These are phyloP conservation scores for Brachionus plicatilis DNA, from an alignment of 1,140 invertebrate species.

Conservation along the genomic window DNA sequence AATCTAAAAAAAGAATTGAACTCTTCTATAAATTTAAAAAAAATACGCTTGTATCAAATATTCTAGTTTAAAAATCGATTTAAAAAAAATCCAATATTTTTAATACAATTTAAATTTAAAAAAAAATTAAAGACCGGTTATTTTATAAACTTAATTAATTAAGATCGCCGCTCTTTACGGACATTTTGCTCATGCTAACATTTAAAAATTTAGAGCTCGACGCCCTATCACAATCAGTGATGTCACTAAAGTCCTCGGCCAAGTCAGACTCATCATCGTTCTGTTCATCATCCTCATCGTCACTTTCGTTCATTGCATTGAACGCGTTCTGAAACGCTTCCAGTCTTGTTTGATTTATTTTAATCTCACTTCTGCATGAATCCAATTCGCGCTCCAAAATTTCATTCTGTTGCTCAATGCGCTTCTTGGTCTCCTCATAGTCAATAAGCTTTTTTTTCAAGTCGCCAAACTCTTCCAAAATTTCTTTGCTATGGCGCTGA, in stretches of 20 bases:
- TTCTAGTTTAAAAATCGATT: background rate
- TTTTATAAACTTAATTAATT: background rate
- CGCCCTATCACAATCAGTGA: background rate
- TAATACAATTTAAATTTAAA: background rate
- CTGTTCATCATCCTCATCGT: constrained; percentile 9
- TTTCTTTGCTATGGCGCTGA: constrained; percentile 5
- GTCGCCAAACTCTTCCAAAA: background rate
- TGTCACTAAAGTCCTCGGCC: background rate
- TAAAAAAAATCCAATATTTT: background rate
- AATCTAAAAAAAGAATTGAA: background rate
- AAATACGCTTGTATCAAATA: background rate
- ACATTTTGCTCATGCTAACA: constrained; percentile 8
- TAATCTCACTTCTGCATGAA: background rate
- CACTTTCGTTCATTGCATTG: constrained; percentile 31
- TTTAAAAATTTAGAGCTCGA: background rate
- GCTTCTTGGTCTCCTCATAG: background rate
- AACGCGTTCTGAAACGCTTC: constrained; percentile 22
- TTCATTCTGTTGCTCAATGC: background rate
- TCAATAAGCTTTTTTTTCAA: constrained; percentile 18
- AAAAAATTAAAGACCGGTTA: background rate
- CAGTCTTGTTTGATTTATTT: background rate
- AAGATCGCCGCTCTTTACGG: background rate
- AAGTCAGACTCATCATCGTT: background rate
- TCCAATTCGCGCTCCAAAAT: background rate
- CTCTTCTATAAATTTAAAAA: background rate